Conservation (phyloP, 2,113 vertebrate genomes). For the Solenodon paradoxus region DNA sequence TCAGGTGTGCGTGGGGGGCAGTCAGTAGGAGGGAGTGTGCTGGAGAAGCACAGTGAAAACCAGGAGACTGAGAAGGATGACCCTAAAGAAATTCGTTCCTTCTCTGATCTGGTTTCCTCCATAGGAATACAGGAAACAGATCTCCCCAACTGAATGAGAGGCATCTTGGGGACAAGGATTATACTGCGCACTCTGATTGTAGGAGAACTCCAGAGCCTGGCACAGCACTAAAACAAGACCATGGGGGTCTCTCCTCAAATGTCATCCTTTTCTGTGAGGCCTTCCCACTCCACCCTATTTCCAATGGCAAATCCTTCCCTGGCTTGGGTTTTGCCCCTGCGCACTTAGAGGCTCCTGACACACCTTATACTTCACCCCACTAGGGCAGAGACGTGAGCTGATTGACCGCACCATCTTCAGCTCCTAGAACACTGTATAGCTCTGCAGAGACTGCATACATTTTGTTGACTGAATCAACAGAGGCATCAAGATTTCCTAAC, state of each 20-base stretch:
- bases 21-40: neutral
- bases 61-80: neutral
- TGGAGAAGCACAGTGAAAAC: neutral
- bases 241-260: neutral
- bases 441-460: neutral
- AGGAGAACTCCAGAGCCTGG: neutral
- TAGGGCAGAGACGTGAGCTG: neutral
- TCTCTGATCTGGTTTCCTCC: neutral
- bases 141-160: neutral
- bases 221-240: neutral
- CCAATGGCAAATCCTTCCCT: neutral
- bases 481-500: slow-evolving; percentile 14
- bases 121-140: neutral
- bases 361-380: neutral
- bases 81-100: slow-evolving; percentile 14
- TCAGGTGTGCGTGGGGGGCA: slow-evolving; percentile 31
- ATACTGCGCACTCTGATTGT: neutral
- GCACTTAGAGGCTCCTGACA: neutral
- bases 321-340: neutral
- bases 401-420: neutral
- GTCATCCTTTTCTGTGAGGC: neutral
- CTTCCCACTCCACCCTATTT: neutral
- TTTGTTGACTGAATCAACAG: neutral
- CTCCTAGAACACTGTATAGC: neutral
- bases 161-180: neutral